These are phyloP conservation scores for Clarias fuscus DNA, from an alignment of 2,797 vertebrate genomes.

Conservation along the genomic window DNA sequence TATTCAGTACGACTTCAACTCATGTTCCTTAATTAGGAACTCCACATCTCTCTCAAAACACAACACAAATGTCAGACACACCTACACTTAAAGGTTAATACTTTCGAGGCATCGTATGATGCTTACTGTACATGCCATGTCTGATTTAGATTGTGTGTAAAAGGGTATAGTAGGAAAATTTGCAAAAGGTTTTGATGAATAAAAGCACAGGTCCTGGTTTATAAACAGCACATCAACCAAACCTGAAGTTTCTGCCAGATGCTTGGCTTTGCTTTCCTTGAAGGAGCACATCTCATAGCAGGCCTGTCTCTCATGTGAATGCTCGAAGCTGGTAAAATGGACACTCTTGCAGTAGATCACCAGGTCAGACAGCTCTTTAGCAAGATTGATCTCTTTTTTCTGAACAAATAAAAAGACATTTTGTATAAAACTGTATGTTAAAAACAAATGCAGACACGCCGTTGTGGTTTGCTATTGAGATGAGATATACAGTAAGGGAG, in stretches of 20 bases:
- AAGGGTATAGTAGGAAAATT: not conserved
- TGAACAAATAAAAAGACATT: conserved; percentile 58
- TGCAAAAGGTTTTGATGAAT: not conserved
- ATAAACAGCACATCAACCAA: not conserved
- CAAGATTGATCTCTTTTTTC: conserved; percentile 87
- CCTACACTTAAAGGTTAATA: not conserved
- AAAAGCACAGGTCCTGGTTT: not conserved
- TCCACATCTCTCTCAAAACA: not conserved
- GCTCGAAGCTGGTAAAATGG: conserved; percentile 86
- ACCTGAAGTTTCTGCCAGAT: conserved; percentile 83
- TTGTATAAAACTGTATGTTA: not conserved
- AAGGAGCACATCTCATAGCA: conserved; percentile 95
- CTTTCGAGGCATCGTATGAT: too few relatives aligned
- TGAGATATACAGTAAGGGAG: not conserved
- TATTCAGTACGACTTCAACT: not conserved
- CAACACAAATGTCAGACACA: not conserved
- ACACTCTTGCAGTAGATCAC: conserved; percentile 97
- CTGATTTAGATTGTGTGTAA: too few relatives aligned
- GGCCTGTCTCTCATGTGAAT: conserved; percentile 72
- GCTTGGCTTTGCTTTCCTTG: conserved; percentile 85
- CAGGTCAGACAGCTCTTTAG: conserved; percentile 86
- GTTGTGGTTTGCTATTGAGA: not conserved
- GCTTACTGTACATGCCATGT: too few relatives aligned
- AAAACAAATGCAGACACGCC: not conserved
- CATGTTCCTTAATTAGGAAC: not conserved